Evolutionary conservation across 1,140 invertebrate species (phyloP).

Genomic region (Euura saliciscinereae): DNA sequence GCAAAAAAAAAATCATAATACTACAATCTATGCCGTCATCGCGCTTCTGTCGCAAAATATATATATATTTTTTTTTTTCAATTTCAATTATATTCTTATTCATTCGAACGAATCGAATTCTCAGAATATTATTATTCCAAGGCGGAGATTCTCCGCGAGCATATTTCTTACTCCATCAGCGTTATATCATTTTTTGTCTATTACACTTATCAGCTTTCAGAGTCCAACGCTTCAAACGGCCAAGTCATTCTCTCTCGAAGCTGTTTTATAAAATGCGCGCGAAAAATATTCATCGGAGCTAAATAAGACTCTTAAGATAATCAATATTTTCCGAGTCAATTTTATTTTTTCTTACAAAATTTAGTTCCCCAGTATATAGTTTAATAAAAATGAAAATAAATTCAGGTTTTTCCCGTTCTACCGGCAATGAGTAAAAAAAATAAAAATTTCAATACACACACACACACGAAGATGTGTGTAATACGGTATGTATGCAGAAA

Average conservation of each 20-base stretch:
- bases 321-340: background rate
- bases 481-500: slow-evolving; percentile 11
- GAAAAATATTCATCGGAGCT: background rate
- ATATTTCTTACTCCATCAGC: slow-evolving; percentile 1
- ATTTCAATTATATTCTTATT: too few species aligned
- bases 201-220: slow-evolving; percentile 2
- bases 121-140: too few species aligned
- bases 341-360: background rate
- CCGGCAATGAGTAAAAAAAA: background rate
- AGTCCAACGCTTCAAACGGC: background rate
- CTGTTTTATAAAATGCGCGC: background rate
- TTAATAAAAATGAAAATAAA: too few species aligned
- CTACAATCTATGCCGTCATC: background rate
- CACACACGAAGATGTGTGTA: too few species aligned
- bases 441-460: background rate
- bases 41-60: too few species aligned
- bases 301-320: too few species aligned
- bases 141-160: background rate
- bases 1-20: background rate
- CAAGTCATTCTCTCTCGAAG: background rate
- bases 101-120: too few species aligned
- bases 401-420: background rate
- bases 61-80: too few species aligned
- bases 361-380: too few species aligned
- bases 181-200: background rate